Evolutionary conservation across 2,797 vertebrate genomes (phyloP), one percentile per base, ranked within the genome.

Genomic region (Hemibagrus guttatus): DNA sequence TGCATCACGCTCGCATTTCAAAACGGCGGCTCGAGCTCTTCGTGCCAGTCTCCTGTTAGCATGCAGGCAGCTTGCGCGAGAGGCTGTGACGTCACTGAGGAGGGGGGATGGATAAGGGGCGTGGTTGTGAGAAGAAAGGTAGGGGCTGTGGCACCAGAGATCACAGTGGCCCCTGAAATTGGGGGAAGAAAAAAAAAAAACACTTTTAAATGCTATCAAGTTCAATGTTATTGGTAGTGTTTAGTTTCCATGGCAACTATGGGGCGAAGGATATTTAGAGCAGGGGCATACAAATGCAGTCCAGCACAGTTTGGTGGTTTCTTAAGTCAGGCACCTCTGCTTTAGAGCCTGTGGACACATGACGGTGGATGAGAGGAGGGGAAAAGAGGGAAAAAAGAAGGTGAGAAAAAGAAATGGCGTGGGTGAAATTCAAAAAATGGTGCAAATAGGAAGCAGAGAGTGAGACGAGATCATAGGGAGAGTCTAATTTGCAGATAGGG

Each of bases 191-290:
- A 14, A 89, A 89, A 74, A 88, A 89, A 88, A 92, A 91, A 91
- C 92, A 92, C 91, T 91, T 95, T 93, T 94, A 94, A 93, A 95
- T 90, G 84, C 90, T 80, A 86, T 89, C 86, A 87, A 88, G 93
- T 94, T 94, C 92, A 93, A 94, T 92, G 93, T 93, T 93, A 93
- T 92, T 94, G 93, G 91, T 86, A 64, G 92, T 89, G 90, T 94
- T 94, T 95, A 92, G 95, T 96, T 96, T 95, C 95, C 95, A 95
- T 93, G 94, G 94, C 94, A 96, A 96, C 94, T 14, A 92, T 42
- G 63, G 84, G 86, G 89, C 80, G 88, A 92, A 91, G 91, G 95
- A 94, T 94, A 95, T 94, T 95, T 95, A 95, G 93, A 95, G 91
- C 86, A 81, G 76, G 68, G 54, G 80, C 8, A 5, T 49, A 42